A percentile compares a stretch with the other conserved stretches of the same genome.
These are phyloP conservation scores for Wasmannia auropunctata DNA, from an alignment of 1,140 invertebrate genomes.

Conservation along the genomic window DNA sequence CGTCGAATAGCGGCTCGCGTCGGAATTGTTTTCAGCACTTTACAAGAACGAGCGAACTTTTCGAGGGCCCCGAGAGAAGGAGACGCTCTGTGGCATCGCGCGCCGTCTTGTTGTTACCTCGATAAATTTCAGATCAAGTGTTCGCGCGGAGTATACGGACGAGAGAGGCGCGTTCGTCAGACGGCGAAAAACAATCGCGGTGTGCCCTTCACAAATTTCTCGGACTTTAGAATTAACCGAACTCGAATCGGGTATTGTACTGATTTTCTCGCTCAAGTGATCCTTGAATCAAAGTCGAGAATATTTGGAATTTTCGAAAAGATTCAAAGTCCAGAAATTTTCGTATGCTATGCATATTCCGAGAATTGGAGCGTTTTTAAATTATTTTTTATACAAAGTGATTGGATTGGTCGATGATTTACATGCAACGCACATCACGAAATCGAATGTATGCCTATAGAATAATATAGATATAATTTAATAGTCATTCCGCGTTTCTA, in stretches of 20 bases:
- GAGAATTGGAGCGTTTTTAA: neutral
- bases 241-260: neutral
- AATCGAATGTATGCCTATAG: neutral
- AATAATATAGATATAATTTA: neutral
- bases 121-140: slow-evolving; percentile 58
- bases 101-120: slow-evolving; percentile 55
- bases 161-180: slow-evolving; percentile 18
- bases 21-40: slow-evolving; percentile 62
- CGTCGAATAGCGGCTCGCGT: slow-evolving; percentile 26
- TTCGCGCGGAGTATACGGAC: slow-evolving; percentile 2
- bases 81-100: slow-evolving; percentile 17
- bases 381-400: neutral
- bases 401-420: neutral
- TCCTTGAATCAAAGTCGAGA: neutral
- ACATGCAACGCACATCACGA: neutral
- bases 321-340: neutral
- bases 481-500: neutral
- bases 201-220: neutral
- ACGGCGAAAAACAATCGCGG: neutral
- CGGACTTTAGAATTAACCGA: neutral
- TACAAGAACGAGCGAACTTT: slow-evolving; percentile 63
- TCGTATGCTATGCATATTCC: neutral
- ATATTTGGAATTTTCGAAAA: slow-evolving; percentile 9
- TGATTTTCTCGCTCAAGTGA: neutral
- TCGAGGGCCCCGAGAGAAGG: slow-evolving; percentile 41